Percentiles rank a stretch among this genome's conserved stretches.
Conservation (phyloP, 2,113 vertebrate genomes). For the Mola mola region DNA sequence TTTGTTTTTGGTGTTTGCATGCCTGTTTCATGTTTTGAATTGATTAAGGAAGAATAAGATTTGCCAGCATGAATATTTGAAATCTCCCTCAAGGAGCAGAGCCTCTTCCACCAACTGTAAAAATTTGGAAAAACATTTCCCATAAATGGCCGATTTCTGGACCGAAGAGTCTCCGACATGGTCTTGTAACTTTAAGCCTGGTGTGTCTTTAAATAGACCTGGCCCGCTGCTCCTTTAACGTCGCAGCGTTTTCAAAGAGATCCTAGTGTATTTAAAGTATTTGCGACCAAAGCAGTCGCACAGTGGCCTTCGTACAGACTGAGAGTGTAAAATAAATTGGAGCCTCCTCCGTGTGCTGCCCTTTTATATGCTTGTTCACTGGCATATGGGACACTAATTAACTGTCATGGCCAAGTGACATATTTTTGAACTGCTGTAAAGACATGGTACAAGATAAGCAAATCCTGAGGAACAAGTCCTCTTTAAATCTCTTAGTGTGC, state of each 20-base stretch:
- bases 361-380: conserved; percentile 46
- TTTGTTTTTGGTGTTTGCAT: no score
- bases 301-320: conserved; percentile 9
- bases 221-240: conserved; percentile 25
- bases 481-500: conserved; percentile 17
- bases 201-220: neutral
- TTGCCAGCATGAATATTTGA: no score
- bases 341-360: conserved; percentile 23
- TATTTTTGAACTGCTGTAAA: conserved; percentile 18
- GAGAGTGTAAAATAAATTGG: conserved; percentile 51
- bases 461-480: conserved; percentile 22
- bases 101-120: neutral
- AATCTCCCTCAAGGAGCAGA: neutral
- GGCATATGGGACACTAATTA: conserved; percentile 63
- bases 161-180: neutral
- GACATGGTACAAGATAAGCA: conserved; percentile 18
- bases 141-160: neutral
- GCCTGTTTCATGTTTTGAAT: no score
- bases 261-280: conserved; percentile 33
- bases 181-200: neutral
- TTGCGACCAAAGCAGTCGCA: conserved; percentile 26
- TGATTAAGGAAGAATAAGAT: no score
- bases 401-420: conserved; percentile 49
- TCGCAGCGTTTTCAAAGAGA: conserved; percentile 7
- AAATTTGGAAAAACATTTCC: neutral